These are phyloP conservation scores for Eurytemora carolleeae DNA, from an alignment of 1,140 invertebrate species.

Conservation along the genomic window DNA sequence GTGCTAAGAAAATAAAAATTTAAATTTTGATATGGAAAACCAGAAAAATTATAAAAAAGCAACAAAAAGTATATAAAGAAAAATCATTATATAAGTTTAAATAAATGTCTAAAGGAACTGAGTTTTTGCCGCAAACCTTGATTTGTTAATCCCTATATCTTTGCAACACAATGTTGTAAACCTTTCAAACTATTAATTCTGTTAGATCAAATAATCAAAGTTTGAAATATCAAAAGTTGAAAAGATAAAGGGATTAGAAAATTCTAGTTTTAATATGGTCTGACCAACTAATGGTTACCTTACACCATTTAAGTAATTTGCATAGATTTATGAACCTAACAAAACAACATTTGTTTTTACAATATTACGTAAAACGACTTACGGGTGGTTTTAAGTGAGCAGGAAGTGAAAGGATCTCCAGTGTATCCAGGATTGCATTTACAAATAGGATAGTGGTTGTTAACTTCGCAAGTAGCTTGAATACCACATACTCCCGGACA, in stretches of 20 bases:
- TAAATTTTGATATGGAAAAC: constrained; percentile 33
- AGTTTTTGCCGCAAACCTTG: too few species aligned
- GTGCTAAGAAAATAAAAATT: neutral
- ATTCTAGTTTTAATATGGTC: constrained; percentile 58
- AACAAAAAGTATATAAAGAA: constrained; percentile 36
- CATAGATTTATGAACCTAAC: constrained; percentile 33
- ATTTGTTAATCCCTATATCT: too few species aligned
- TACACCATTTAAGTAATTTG: constrained; percentile 30
- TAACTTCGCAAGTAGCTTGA: constrained; percentile 48
- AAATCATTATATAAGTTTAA: constrained; percentile 38
- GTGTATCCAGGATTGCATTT: constrained; percentile 41
- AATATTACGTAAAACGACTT: constrained; percentile 49
- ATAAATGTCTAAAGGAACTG: too few species aligned
- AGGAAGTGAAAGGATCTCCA: constrained; percentile 54
- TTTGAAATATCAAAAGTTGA: too few species aligned
- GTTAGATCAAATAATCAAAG: too few species aligned
- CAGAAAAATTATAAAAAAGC: too few species aligned
- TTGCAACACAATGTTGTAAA: too few species aligned
- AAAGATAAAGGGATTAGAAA: too few species aligned
- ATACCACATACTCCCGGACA: constrained; percentile 55
- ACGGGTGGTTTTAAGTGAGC: constrained; percentile 40
- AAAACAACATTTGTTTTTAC: constrained; percentile 61
- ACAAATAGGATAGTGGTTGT: constrained; percentile 59
- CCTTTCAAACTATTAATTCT: too few species aligned
- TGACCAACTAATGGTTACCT: too few species aligned